A percentile compares a stretch with the other conserved stretches of the same genome.
These are phyloP conservation scores for Diorhabda carinulata DNA, from an alignment of 1,140 invertebrate species.

Conservation along the genomic window DNA sequence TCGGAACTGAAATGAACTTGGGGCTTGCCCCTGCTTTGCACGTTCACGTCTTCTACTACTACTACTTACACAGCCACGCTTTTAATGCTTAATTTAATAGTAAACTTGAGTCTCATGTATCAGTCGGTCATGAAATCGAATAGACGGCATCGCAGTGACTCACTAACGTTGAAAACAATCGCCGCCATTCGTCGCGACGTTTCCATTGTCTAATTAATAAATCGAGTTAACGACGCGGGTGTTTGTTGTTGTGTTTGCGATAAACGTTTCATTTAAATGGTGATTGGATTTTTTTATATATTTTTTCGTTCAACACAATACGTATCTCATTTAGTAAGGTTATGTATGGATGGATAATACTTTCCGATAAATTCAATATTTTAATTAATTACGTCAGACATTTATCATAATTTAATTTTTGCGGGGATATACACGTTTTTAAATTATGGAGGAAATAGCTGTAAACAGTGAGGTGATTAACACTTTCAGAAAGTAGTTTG, in stretches of 20 bases:
- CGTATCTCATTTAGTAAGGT: too few relatives aligned
- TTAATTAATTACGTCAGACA: too few relatives aligned
- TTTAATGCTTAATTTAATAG: conserved; percentile 13
- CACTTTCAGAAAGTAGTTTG: too few relatives aligned
- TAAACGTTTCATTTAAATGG: neutral
- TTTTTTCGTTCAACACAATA: too few relatives aligned
- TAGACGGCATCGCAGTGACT: neutral
- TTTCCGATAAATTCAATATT: too few relatives aligned
- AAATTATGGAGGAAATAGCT: too few relatives aligned
- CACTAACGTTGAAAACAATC: neutral
- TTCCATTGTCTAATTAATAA: neutral
- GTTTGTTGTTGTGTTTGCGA: neutral
- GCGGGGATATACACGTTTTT: too few relatives aligned
- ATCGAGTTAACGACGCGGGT: neutral
- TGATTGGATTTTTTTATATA: too few relatives aligned
- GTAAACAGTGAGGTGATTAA: too few relatives aligned
- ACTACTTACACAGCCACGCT: neutral
- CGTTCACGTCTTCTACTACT: neutral
- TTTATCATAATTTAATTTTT: too few relatives aligned
- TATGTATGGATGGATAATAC: too few relatives aligned
- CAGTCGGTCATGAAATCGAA: neutral
- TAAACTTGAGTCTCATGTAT: neutral
- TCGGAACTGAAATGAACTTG: conserved; percentile 11
- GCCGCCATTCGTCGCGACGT: neutral
- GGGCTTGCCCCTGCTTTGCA: conserved; percentile 7